Evolutionary conservation across 2,797 vertebrate species (phyloP).

Genomic region (Ctenopoma kingsleyae): DNA sequence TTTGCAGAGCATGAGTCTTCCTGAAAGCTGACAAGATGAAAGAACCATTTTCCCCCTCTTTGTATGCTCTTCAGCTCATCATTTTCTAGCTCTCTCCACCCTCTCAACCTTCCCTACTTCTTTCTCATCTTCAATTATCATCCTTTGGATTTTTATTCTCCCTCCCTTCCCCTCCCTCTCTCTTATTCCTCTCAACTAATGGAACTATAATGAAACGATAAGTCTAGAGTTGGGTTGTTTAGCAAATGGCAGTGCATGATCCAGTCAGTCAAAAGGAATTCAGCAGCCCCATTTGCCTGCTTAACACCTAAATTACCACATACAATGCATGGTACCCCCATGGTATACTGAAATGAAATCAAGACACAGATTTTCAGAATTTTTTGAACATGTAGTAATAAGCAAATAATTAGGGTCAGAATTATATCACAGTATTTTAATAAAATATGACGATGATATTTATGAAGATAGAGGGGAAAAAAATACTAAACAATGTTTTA

Average conservation of each 20-base stretch:
- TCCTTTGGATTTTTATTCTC: conserved; percentile 47
- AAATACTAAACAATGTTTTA: no score
- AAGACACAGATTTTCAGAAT: not conserved
- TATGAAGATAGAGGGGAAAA: no score
- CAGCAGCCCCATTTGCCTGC: conserved; percentile 3
- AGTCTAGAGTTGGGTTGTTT: conserved; percentile 53
- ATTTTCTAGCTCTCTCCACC: conserved; percentile 53
- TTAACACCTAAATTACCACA: conserved; percentile 12
- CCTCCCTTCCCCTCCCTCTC: conserved; percentile 6
- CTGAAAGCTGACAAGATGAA: conserved; percentile 74
- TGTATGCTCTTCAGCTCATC: conserved; percentile 52
- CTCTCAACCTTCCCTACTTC: conserved; percentile 48
- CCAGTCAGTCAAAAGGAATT: conserved; percentile 41
- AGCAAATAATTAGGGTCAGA: not conserved
- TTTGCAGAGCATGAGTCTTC: conserved; percentile 55
- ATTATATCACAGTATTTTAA: no score
- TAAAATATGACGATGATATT: no score
- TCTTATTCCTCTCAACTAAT: conserved; percentile 49
- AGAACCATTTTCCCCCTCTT: conserved; percentile 40
- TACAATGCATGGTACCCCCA: not conserved
- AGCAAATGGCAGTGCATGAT: conserved; percentile 47
- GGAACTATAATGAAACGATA: conserved; percentile 60
- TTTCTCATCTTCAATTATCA: conserved; percentile 64
- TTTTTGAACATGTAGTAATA: not conserved
- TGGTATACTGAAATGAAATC: no score